Evolutionary conservation across 2,888 invertebrate species (phyloP), one percentile per base, ranked within the genome.

Genomic region (Liodrosophila aerea): DNA sequence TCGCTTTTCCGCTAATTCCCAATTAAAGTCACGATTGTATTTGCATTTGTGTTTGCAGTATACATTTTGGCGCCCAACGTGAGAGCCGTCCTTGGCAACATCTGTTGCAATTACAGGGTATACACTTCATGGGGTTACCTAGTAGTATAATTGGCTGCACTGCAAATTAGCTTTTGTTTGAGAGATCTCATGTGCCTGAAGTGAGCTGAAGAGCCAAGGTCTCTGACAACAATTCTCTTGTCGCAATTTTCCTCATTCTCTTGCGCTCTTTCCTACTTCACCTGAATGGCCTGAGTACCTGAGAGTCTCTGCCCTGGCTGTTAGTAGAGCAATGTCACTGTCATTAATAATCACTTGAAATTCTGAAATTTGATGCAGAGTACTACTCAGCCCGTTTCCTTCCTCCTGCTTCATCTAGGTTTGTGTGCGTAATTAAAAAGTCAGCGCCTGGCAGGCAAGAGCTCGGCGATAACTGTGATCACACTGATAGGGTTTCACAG

Each of bases 391-490:
- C 15, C 22, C 33, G n/a, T 7, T 7, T 11, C 16, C 13, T 18
- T 11, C 0, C 34, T 8, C 12, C 16, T 9, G 7, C 8, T 22
- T 8, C 22, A 30, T n/a, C 41, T 44, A 33, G 44, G 33, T 12
- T 27, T 22, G 31, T n/a, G 37, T 11, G 64, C 45, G 70, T 74
- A 69, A 69, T 69, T 69, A 74, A 63, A 69, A 69, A 61, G 47
- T 54, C 56, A 41, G 40, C 45, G 18, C 15, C 31, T 41, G 66
- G 43, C 67, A 51, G 69, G 39, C 54, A 68, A 68, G 50, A 51
- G 69, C 67, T 47, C n/a, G 34, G 22, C 27, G 36, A 50, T 51
- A 39, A 31, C 33, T 45, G 7, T 37, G 66, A 64, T 64, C 13
- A 9, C 8, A 39, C 4, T 15, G 18, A 39, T 36, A 12, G 13